A percentile compares a stretch with the other conserved stretches of the same genome.
Conservation (phyloP, 2,113 vertebrate species). For the Protobothrops flavoviridis region DNA sequence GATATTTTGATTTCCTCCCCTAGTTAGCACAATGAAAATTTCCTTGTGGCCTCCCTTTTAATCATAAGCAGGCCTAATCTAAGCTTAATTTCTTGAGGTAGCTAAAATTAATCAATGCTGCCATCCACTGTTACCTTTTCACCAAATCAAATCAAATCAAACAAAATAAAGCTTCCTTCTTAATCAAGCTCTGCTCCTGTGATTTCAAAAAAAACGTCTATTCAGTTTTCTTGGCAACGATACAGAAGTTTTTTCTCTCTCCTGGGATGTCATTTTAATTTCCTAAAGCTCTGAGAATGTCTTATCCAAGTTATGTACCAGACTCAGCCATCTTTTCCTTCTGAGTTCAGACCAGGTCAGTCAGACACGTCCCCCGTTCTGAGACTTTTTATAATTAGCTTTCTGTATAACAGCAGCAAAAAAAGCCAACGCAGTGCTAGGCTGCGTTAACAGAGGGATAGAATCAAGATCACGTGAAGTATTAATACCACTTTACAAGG, state of each 20-base stretch:
- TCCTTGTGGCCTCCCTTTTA: neutral
- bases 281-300: neutral
- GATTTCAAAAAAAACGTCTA: neutral
- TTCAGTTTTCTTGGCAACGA: neutral
- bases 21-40: neutral
- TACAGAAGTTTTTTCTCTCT: neutral
- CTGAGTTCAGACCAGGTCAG: neutral
- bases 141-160: neutral
- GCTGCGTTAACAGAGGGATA: too few relatives aligned
- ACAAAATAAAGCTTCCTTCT: neutral
- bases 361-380: neutral
- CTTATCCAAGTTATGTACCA: neutral
- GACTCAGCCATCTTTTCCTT: neutral
- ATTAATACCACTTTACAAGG: too few relatives aligned
- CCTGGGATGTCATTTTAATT: neutral
- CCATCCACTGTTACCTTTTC: neutral
- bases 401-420: neutral
- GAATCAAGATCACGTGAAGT: too few relatives aligned
- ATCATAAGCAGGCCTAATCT: neutral
- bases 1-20: neutral
- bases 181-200: neutral
- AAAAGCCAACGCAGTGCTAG: neutral
- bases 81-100: neutral
- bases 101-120: neutral
- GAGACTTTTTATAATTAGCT: neutral